These are phyloP conservation scores for Erithacus rubecula DNA, from an alignment of 2,797 vertebrate species.

Conservation along the genomic window DNA sequence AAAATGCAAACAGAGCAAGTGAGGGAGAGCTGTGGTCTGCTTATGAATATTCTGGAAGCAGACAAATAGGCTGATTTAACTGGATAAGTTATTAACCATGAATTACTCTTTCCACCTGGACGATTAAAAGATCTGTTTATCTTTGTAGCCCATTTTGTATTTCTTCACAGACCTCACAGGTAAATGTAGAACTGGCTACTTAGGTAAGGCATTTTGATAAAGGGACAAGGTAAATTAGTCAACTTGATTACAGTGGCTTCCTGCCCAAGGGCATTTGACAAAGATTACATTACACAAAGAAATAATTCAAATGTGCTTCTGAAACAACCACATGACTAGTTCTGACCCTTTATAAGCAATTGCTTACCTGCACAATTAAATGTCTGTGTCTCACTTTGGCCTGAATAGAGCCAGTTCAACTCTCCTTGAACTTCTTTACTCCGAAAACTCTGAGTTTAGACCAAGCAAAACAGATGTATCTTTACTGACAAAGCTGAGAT, in stretches of 20 bases:
- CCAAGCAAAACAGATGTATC: neutral
- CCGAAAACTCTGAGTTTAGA: neutral
- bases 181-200: slow-evolving; percentile 39
- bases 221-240: slow-evolving; percentile 45
- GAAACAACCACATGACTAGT: slow-evolving; percentile 48
- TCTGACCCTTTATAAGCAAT: slow-evolving; percentile 45
- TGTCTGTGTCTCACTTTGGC: neutral
- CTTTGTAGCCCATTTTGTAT: neutral
- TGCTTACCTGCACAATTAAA: slow-evolving; percentile 55
- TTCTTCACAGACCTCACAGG: neutral
- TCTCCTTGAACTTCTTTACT: neutral
- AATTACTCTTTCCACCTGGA: slow-evolving; percentile 3
- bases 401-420: neutral
- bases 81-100: neutral
- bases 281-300: slow-evolving; percentile 73
- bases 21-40: neutral
- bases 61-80: neutral
- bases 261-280: slow-evolving; percentile 67
- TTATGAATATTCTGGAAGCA: neutral
- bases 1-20: slow-evolving; percentile 3
- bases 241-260: slow-evolving; percentile 65
- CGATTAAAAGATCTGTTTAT: neutral
- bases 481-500: neutral
- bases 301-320: slow-evolving; percentile 64
- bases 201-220: slow-evolving; percentile 64